Percentiles rank a stretch among this genome's conserved stretches.
These are phyloP conservation scores for Agapostemon virescens DNA, from an alignment of 2,888 invertebrate species.

Conservation along the genomic window DNA sequence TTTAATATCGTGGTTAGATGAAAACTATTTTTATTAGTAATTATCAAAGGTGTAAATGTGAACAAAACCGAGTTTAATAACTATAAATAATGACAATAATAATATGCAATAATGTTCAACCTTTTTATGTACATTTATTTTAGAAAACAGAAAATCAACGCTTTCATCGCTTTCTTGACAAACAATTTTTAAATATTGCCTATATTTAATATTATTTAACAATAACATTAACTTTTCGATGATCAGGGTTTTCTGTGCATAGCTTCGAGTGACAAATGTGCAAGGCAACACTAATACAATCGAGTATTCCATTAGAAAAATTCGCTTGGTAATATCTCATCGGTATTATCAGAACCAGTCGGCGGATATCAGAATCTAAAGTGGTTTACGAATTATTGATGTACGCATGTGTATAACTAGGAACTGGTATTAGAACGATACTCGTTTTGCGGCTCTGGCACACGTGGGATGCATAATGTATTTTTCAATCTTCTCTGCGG, in stretches of 20 bases:
- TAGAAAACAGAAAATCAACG: no score
- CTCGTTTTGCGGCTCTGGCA: conserved; percentile 4
- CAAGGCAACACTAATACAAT: not conserved
- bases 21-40: no score
- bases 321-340: not conserved
- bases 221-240: not conserved
- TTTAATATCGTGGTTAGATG: no score
- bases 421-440: conserved; percentile 16
- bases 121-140: no score
- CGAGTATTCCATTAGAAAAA: not conserved
- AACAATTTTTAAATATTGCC: no score
- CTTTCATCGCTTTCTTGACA: no score
- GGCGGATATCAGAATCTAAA: conserved; percentile 7
- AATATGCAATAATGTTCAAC: no score
- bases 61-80: no score
- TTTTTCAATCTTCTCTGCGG: conserved; percentile 34
- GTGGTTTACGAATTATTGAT: conserved; percentile 20
- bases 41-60: no score
- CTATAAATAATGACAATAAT: no score
- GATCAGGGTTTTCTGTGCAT: not conserved
- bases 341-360: conserved; percentile 6
- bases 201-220: no score
- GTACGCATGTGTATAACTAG: not conserved
- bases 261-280: not conserved
- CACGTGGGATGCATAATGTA: conserved; percentile 31